phyloP scores from a whole-genome alignment of 2,888 invertebrate species.

The Melanargia galathea region DNA sequence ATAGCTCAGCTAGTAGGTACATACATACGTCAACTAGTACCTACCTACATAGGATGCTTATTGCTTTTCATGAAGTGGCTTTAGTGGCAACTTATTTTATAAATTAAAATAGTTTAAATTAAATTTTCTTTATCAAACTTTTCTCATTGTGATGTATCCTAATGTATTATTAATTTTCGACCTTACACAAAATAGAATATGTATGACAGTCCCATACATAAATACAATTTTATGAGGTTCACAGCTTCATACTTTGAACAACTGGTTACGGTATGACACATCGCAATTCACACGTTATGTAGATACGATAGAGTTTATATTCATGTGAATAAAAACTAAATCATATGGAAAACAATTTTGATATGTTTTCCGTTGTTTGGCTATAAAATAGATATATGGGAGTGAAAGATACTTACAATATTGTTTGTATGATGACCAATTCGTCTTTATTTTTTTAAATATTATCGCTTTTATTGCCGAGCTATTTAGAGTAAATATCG shows the following conservation, averaged over 20 bases:
- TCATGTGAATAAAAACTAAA: neutral
- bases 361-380: constrained; percentile 28
- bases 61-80: no score
- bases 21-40: no score
- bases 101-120: neutral
- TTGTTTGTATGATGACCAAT: constrained; percentile 11
- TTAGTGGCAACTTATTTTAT: neutral
- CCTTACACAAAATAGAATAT: constrained; percentile 16
- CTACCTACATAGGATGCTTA: no score
- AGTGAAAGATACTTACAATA: constrained; percentile 23
- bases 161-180: constrained; percentile 17
- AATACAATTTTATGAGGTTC: constrained; percentile 27
- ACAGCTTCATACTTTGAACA: constrained; percentile 21
- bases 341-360: constrained; percentile 26
- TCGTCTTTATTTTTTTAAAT: neutral
- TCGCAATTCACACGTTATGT: constrained; percentile 1
- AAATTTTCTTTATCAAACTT: constrained; percentile 2
- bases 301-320: neutral
- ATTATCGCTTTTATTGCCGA: neutral
- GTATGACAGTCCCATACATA: constrained; percentile 23
- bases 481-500: neutral
- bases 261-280: neutral
- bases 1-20: no score
- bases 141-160: neutral
- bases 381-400: constrained; percentile 36